A percentile compares a stretch with the other conserved stretches of the same genome.
These are phyloP conservation scores for Ophion ventricosus DNA, from an alignment of 2,888 invertebrate genomes.

Conservation along the genomic window DNA sequence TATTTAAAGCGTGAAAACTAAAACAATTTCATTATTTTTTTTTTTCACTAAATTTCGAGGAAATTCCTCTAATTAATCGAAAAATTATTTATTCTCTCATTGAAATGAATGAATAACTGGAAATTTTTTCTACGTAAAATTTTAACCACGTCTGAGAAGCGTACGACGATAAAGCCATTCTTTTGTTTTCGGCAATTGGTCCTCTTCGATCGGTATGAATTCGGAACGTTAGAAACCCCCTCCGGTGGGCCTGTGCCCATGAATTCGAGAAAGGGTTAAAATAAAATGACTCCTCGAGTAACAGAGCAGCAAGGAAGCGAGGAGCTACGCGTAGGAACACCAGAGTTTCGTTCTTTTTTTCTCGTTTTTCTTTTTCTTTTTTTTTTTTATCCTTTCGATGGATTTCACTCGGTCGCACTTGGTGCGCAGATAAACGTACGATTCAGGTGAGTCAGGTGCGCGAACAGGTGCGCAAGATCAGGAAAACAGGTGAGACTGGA, in stretches of 20 bases:
- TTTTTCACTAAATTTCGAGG: slow-evolving; percentile 32
- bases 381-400: slow-evolving; percentile 36
- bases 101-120: neutral
- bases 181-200: slow-evolving; percentile 5
- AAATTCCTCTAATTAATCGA: slow-evolving; percentile 41
- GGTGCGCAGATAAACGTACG: slow-evolving; percentile 76
- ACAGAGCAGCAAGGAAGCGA: slow-evolving; percentile 71
- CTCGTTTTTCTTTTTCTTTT: neutral
- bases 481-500: slow-evolving; percentile 72
- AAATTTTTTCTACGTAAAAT: neutral
- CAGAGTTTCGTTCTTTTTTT: slow-evolving; percentile 14
- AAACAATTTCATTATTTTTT: neutral
- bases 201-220: slow-evolving; percentile 4
- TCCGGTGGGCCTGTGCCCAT: neutral
- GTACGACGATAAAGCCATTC: neutral
- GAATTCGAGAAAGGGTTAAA: slow-evolving; percentile 73
- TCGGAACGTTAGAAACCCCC: slow-evolving; percentile 34
- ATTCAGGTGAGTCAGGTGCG: slow-evolving; percentile 79
- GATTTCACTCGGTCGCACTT: slow-evolving; percentile 46
- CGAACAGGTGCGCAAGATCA: slow-evolving; percentile 76
- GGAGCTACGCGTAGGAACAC: slow-evolving; percentile 63
- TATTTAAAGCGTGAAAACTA: neutral
- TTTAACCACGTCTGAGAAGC: neutral
- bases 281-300: slow-evolving; percentile 74
- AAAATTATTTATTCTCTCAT: neutral